phyloP scores from a whole-genome alignment of 2,113 vertebrate species.

The Pseudorasbora parva region DNA sequence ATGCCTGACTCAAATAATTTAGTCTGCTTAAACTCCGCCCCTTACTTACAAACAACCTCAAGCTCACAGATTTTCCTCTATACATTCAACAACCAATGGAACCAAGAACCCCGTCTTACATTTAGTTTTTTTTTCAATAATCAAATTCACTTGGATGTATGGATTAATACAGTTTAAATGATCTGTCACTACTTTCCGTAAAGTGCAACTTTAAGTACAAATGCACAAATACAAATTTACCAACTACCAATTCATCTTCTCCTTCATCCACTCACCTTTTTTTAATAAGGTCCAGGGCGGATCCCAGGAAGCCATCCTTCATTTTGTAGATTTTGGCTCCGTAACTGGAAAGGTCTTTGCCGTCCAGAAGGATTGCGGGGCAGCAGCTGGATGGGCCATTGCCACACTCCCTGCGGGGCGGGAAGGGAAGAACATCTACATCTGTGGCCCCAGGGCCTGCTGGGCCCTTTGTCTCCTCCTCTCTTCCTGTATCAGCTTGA shows the following conservation, averaged over 20 bases:
- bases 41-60: not conserved
- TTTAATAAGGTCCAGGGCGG: conserved; percentile 89
- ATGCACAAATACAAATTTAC: not conserved
- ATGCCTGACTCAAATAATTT: not conserved
- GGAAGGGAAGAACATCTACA: conserved; percentile 65
- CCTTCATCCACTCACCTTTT: conserved; percentile 80
- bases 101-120: not conserved
- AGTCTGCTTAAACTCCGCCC: not conserved
- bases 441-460: conserved; percentile 34
- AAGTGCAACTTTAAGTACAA: not conserved
- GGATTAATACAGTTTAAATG: not conserved
- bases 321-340: conserved; percentile 89
- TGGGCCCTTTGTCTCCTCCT: conserved; percentile 9
- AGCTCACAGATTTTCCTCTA: not conserved
- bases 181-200: not conserved
- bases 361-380: conserved; percentile 84
- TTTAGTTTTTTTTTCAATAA: not conserved
- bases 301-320: conserved; percentile 87
- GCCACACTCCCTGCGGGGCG: conserved; percentile 69
- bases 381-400: conserved; percentile 85
- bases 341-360: conserved; percentile 85
- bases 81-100: not conserved
- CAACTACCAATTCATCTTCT: not conserved
- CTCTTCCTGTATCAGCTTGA: conserved; percentile 29
- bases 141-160: not conserved